Conservation (phyloP, 2,888 invertebrate species). For the Clunio marinus region DNA sequence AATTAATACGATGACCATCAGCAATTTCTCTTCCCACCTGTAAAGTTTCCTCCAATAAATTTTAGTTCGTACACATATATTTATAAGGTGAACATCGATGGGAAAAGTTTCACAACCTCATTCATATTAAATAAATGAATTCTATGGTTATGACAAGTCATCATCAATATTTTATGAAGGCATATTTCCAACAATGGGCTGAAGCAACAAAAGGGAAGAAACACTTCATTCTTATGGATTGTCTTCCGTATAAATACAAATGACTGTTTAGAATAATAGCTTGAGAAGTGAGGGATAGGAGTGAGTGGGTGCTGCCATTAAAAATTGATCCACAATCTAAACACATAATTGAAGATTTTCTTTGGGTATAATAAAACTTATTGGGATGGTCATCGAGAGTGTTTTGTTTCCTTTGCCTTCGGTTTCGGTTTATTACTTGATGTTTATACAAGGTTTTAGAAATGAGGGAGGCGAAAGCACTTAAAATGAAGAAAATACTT, state of each 20-base stretch:
- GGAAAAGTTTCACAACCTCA: neutral
- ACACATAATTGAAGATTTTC: conserved; percentile 18
- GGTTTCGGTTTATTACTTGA: too few relatives aligned
- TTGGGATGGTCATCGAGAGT: conserved; percentile 15
- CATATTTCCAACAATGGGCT: neutral
- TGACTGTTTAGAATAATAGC: conserved; percentile 10
- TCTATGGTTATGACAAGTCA: conserved; percentile 20
- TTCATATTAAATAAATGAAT: conserved; percentile 9
- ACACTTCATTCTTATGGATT: conserved; percentile 17
- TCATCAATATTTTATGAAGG: conserved; percentile 22
- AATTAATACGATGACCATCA: conserved; percentile 17
- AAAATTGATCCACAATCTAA: conserved; percentile 33
- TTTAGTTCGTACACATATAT: too few relatives aligned
- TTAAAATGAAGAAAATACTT: neutral
- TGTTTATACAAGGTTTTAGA: too few relatives aligned
- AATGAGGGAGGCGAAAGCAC: neutral
- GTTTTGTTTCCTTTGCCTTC: conserved; percentile 4
- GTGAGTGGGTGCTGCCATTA: neutral
- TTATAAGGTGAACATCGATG: neutral
- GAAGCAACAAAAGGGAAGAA: neutral
- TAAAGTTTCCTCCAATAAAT: too few relatives aligned
- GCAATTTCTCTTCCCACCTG: conserved; percentile 24
- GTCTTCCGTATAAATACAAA: conserved; percentile 3
- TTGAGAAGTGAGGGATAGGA: neutral
- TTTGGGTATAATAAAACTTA: conserved; percentile 13